phyloP scores from a whole-genome alignment of 2,888 invertebrate genomes.

The Rotaria socialis region DNA sequence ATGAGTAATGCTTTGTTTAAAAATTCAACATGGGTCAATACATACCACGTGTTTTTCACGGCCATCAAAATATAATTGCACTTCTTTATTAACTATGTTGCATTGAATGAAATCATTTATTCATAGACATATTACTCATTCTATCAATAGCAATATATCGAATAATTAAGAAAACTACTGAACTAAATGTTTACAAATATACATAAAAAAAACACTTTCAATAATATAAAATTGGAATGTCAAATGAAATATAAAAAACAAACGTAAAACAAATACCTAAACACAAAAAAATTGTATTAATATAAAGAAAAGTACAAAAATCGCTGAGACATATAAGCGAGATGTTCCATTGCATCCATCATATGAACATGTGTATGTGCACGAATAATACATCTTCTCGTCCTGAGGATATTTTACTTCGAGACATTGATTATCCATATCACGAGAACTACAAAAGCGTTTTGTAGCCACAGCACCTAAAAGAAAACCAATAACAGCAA shows the following conservation, averaged over 20 bases:
- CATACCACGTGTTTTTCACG: too few relatives aligned
- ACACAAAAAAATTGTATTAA: background rate
- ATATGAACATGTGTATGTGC: constrained; percentile 56
- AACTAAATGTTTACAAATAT: background rate
- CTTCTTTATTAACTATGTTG: background rate
- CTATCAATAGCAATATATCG: background rate
- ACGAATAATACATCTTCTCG: constrained; percentile 58
- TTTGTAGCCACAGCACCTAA: constrained; percentile 59
- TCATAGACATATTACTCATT: background rate
- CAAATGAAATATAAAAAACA: background rate
- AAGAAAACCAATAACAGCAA: constrained; percentile 40
- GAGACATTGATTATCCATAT: constrained; percentile 59
- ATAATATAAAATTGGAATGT: background rate
- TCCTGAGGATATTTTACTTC: constrained; percentile 59
- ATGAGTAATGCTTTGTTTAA: too few relatives aligned
- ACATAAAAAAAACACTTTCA: background rate
- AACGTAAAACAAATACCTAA: background rate
- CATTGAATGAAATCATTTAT: background rate
- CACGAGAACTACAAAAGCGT: constrained; percentile 58
- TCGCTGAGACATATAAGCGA: background rate
- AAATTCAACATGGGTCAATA: too few relatives aligned
- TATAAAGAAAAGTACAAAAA: background rate
- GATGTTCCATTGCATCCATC: constrained; percentile 54
- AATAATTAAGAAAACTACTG: background rate
- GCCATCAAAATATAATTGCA: background rate